Conservation (phyloP, 2,797 vertebrate species). For the Bryconaethiops microstoma region DNA sequence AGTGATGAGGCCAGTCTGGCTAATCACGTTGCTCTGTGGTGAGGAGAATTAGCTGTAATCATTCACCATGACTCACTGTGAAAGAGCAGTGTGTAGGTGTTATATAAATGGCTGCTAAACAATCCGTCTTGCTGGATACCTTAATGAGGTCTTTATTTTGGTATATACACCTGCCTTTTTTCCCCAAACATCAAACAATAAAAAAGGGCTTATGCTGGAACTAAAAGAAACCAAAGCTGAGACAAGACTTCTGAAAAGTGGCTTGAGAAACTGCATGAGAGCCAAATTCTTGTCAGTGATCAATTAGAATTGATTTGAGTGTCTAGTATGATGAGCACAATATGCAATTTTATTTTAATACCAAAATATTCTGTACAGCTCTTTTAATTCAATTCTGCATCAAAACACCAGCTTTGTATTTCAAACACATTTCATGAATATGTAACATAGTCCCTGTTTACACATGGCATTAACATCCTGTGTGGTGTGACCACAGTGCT, state of each 20-base stretch:
- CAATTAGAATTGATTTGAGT: conserved; percentile 2
- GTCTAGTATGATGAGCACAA: not conserved
- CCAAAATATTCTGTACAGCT: not conserved
- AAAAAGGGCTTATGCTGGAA: not conserved
- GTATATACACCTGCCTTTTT: not conserved
- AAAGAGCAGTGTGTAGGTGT: conserved; percentile 29
- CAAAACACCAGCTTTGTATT: not conserved
- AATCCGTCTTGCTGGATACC: not conserved
- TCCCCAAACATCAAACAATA: not conserved
- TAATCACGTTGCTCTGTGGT: conserved; percentile 13
- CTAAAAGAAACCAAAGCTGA: not conserved
- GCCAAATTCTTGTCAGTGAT: conserved; percentile 7
- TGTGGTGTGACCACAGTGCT: too few relatives aligned
- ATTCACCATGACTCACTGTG: conserved; percentile 29
- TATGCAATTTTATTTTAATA: not conserved
- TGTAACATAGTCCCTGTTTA: too few relatives aligned
- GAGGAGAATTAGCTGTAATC: conserved; percentile 19
- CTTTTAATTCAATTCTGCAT: not conserved
- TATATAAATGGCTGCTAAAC: conserved; percentile 21
- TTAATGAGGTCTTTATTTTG: not conserved
- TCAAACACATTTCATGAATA: too few relatives aligned
- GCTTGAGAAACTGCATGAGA: not conserved
- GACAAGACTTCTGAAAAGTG: not conserved
- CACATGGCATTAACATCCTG: too few relatives aligned
- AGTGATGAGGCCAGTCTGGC: conserved; percentile 7